Base-by-base conservation (phyloP, 2,888 invertebrate species). In the Trissonchulus sp. region DNA sequence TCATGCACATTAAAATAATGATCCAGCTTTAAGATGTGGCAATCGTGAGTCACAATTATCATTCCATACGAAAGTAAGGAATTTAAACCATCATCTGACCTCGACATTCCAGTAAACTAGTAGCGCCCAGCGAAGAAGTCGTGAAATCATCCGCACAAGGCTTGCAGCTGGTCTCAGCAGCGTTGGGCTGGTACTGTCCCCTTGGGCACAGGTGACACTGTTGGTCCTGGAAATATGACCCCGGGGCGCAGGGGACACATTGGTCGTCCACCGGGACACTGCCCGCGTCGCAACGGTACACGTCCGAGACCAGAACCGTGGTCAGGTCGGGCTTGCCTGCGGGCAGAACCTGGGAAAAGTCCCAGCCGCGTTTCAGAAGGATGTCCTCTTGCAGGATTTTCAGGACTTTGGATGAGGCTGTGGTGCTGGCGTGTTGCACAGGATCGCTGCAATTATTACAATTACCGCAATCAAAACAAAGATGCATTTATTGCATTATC, bases 271-370 rank as follows among this genome's bases (percentile, higher is more conserved):
- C 91, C 0, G 94, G 93, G 35, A 97, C 96, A 87, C 95, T 93
- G 74, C 96, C 96, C 80, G 90, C 89, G 0, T 93, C 93, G 83
- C 97, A 98, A 74, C 93, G 92, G 82, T 94, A 95, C 84, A 94
- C 93, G 0, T 94, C 94, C 78, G 91, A 89, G n/a, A 97, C 87
- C 34, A 89, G 86, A 76, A 97, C 87, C 1, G 94, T 93, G 15
- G 93, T 92, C 76, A 95, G 93, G 86, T 96, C 95, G 0, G 95
- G 94, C 0, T 93, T 91, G 0, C 95, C 96, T 83, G 95, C 96
- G 28, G 96, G 96, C 28, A 78, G 60, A 2, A 72, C 82, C 74
- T 81, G 81, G 75, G 83, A 82, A 36, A 84, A 79, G 75, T 83
- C 82, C 77, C 84, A 81, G 3, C 80, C 79, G n/a, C 80, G 79